Conservation (phyloP, 1,140 invertebrate genomes). For the Lepidurus arcticus region DNA sequence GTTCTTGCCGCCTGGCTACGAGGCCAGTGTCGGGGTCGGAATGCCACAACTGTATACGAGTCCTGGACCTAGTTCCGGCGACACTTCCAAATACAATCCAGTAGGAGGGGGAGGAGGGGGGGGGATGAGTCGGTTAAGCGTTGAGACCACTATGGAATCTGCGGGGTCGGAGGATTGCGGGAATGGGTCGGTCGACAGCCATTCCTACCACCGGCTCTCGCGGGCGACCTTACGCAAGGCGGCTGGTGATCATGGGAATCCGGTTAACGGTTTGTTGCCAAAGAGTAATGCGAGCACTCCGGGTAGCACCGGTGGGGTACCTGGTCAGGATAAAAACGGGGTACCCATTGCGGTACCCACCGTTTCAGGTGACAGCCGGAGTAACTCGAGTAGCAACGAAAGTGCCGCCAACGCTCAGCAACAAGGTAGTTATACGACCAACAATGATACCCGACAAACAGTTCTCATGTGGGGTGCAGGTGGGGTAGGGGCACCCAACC, state of each 20-base stretch:
- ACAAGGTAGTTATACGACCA: conserved; percentile 20
- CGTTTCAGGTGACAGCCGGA: conserved; percentile 30
- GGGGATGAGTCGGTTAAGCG: conserved; percentile 26
- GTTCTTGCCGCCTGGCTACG: conserved; percentile 53
- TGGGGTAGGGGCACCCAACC: conserved; percentile 8
- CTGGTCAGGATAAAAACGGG: background rate
- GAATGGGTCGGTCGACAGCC: conserved; percentile 30
- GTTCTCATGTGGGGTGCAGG: conserved; percentile 73
- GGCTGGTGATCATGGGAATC: background rate
- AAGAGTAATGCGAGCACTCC: conserved; percentile 41
- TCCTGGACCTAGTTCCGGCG: conserved; percentile 24
- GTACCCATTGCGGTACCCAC: background rate
- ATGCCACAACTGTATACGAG: conserved; percentile 28
- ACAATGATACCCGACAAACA: conserved; percentile 61
- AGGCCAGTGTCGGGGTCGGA: conserved; percentile 31
- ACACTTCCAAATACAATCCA: conserved; percentile 31
- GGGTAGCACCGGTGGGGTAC: conserved; percentile 42
- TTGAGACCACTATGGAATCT: conserved; percentile 27
- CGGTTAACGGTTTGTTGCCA: background rate
- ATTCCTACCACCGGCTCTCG: conserved; percentile 28
- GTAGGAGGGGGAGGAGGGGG: background rate
- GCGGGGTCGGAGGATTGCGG: conserved; percentile 28
- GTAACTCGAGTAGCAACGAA: conserved; percentile 47
- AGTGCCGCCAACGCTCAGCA: background rate
- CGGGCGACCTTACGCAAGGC: conserved; percentile 33